Evolutionary conservation across 1,140 invertebrate genomes (phyloP), one percentile per base, ranked within the genome.

Genomic region (Stegodyphus mimosarum): DNA sequence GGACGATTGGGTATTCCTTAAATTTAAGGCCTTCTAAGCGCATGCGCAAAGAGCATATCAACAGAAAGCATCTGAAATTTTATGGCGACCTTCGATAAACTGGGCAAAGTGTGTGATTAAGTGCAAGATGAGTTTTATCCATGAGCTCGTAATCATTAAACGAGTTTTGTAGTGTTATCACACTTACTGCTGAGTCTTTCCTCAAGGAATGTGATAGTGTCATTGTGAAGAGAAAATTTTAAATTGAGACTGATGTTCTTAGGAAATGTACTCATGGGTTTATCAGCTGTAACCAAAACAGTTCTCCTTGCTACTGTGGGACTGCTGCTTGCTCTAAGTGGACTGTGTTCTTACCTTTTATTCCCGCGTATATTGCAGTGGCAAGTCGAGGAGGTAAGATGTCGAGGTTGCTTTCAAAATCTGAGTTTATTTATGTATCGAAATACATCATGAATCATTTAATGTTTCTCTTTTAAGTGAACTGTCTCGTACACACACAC

Each of bases 331-430:
- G 33, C 63, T 69, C 10, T 84, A 10, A 84, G 75, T 72, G 83
- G 83, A 48, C 15, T 78, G 17, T 49, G 77, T 51, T 77, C 75
- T 6, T 86, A 51, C 64, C 11, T 71, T 15, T 63, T 86, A 33
- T 86, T 86, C 53, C 83, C 83, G 10, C 74, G 83, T n/a, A 86
- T 86, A 64, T 78, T 86, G 52, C 73, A 78, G 49, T 78, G 74
- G 83, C 83, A 86, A 72, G 83, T 86, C 9, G 83, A 86, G 78
- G 83, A 86, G 17, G 83, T 86, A 33, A 86, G 69, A 60, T 60
- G 33, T 33, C 33, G 33, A 33, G 33, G 33, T 63, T 63, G 10
- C n/a, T 63, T 63, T 63, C 4, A 13, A 11, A 63, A 11, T 63
- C n/a, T 13, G 10, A 13, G 60, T 63, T 13, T n/a, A 63, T 63